phyloP scores from a whole-genome alignment of 2,113 vertebrate genomes.

The Catharus fuscescens region DNA sequence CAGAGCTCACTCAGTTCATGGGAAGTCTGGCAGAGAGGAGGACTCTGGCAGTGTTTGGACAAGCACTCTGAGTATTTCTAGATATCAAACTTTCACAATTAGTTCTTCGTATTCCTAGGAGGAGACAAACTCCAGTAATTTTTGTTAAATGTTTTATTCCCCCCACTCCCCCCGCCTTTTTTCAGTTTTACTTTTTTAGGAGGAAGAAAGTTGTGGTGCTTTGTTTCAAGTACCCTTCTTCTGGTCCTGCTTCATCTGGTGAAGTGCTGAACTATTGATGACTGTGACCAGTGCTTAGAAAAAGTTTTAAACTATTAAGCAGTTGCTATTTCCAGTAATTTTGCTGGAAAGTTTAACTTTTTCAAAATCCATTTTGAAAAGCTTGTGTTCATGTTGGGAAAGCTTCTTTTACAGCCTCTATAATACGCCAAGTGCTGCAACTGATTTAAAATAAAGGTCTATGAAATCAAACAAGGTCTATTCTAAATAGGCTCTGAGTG shows the following conservation, averaged over 20 bases:
- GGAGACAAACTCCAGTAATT: neutral
- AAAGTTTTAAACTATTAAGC: neutral
- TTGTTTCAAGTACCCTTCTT: neutral
- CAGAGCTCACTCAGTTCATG: constrained; percentile 34
- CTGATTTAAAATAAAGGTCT: neutral
- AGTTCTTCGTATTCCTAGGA: neutral
- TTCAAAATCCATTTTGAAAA: neutral
- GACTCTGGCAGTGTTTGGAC: neutral
- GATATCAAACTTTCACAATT: constrained; percentile 25
- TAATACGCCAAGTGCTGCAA: neutral
- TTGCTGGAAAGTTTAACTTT: neutral
- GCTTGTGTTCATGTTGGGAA: accelerated
- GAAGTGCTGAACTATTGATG: neutral
- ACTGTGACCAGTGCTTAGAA: neutral
- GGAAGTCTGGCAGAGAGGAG: constrained; percentile 40
- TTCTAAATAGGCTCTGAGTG: neutral
- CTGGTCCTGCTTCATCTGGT: neutral
- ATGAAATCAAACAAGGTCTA: neutral
- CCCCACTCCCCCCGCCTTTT: no score
- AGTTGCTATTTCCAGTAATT: neutral
- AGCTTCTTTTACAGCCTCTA: neutral
- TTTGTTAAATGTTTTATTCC: neutral
- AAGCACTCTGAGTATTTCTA: constrained; percentile 58
- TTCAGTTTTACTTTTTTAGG: neutral
- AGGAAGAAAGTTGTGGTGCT: neutral